phyloP scores from a whole-genome alignment of 2,888 invertebrate species.

The Troides helena region DNA sequence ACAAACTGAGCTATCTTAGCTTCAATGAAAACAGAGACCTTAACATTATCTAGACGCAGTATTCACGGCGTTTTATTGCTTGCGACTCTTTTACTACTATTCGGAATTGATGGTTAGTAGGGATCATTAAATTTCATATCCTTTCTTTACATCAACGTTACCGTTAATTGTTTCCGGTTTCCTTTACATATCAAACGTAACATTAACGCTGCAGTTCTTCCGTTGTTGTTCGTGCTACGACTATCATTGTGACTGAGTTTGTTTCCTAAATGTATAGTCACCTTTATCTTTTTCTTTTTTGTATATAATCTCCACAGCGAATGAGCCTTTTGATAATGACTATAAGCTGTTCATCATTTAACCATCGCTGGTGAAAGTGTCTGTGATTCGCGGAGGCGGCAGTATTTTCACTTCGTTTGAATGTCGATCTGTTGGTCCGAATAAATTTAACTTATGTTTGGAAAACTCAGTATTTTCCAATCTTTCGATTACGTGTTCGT shows the following conservation, averaged over 20 bases:
- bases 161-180: constrained; percentile 1
- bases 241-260: background rate
- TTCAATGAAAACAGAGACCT: no score
- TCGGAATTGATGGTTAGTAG: background rate
- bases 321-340: constrained; percentile 26
- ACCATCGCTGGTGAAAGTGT: constrained; percentile 37
- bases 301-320: no score
- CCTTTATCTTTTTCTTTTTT: background rate
- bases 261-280: background rate
- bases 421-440: constrained; percentile 29
- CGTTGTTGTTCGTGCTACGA: background rate
- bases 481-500: background rate
- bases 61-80: no score
- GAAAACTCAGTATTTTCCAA: constrained; percentile 15
- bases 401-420: constrained; percentile 56
- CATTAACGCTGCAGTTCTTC: background rate
- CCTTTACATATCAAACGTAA: background rate
- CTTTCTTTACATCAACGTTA: no score
- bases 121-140: background rate
- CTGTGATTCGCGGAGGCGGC: constrained; percentile 50
- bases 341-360: constrained; percentile 34
- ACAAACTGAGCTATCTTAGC: no score
- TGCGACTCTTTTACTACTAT: no score
- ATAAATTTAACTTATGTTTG: constrained; percentile 14
- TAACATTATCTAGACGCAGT: no score